Percentiles rank a stretch among this genome's conserved stretches.
phyloP scores from a whole-genome alignment of 1,140 invertebrate genomes.

The Halictus rubicundus region DNA sequence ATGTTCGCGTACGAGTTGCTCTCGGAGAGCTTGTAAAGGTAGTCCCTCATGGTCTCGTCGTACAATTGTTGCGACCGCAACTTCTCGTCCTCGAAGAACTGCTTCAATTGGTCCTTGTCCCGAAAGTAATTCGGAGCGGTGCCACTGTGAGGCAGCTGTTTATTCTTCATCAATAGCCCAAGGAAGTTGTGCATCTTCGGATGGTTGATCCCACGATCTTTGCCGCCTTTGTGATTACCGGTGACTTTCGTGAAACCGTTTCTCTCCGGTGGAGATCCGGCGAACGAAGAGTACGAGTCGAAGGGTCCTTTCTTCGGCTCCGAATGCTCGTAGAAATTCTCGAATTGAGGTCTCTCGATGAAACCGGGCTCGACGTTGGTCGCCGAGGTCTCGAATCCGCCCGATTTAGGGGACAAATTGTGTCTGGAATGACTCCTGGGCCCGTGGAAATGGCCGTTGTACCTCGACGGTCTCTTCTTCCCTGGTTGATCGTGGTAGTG shows the following conservation, averaged over 20 bases:
- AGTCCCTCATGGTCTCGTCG: slow-evolving; percentile 45
- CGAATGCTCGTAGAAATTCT: slow-evolving; percentile 9
- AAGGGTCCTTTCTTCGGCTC: slow-evolving; percentile 52
- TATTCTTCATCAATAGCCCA: slow-evolving; percentile 77
- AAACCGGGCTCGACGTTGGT: slow-evolving; percentile 27
- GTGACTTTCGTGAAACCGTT: not conserved
- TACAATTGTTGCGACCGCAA: slow-evolving; percentile 46
- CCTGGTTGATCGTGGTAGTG: slow-evolving; percentile 70
- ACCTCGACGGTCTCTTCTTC: slow-evolving; percentile 67
- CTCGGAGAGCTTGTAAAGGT: slow-evolving; percentile 66
- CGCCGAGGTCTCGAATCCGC: slow-evolving; percentile 58
- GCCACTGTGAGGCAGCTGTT: slow-evolving; percentile 67
- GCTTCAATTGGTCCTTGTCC: slow-evolving; percentile 54
- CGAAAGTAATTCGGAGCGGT: slow-evolving; percentile 50
- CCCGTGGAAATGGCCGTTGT: slow-evolving; percentile 30
- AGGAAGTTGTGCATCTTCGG: slow-evolving; percentile 75
- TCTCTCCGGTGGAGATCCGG: slow-evolving; percentile 55
- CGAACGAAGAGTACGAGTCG: slow-evolving; percentile 66
- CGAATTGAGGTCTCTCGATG: not conserved
- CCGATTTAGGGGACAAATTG: slow-evolving; percentile 42
- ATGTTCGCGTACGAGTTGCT: not conserved
- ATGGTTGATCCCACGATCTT: slow-evolving; percentile 66
- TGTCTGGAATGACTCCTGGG: slow-evolving; percentile 52
- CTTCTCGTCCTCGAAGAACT: slow-evolving; percentile 65
- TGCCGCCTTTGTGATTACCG: slow-evolving; percentile 45